Evolutionary conservation across 2,888 invertebrate genomes (phyloP).

Genomic region (Hypsopygia costalis): DNA sequence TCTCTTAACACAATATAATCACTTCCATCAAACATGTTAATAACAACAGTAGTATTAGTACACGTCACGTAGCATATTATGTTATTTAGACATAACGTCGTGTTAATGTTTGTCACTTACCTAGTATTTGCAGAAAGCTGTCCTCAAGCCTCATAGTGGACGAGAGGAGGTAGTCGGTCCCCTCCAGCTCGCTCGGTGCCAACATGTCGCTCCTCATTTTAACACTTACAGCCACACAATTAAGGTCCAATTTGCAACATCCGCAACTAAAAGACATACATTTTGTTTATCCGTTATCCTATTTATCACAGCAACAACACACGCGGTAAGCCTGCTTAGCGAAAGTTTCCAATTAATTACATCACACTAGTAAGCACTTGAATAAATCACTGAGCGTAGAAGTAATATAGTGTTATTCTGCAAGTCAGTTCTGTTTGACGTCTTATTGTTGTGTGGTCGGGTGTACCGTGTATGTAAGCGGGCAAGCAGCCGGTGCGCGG

Average conservation of each 20-base stretch:
- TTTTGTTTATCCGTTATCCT: constrained; percentile 25
- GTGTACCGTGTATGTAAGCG: constrained; percentile 17
- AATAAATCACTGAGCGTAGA: neutral
- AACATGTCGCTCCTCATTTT: constrained; percentile 76
- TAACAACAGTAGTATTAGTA: no score
- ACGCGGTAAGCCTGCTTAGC: constrained; percentile 10
- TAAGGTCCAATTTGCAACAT: constrained; percentile 35
- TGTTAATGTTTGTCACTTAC: no score
- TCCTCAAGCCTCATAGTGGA: constrained; percentile 83
- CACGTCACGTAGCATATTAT: no score
- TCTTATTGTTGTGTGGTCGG: constrained; percentile 30
- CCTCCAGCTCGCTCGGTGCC: constrained; percentile 80
- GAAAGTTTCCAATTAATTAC: constrained; percentile 12
- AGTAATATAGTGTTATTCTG: neutral
- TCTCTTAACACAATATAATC: no score
- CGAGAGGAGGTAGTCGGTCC: constrained; percentile 82
- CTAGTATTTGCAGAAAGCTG: constrained; percentile 81
- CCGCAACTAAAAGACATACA: constrained; percentile 19
- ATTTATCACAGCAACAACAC: constrained; percentile 19
- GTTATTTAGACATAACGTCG: no score
- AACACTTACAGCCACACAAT: constrained; percentile 32
- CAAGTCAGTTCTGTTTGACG: constrained; percentile 31
- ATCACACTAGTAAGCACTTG: constrained; percentile 16
- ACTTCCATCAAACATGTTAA: no score
- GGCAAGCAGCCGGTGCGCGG: constrained; percentile 43